Conservation (phyloP, 2,113 vertebrate genomes). For the Macaca mulatta region DNA sequence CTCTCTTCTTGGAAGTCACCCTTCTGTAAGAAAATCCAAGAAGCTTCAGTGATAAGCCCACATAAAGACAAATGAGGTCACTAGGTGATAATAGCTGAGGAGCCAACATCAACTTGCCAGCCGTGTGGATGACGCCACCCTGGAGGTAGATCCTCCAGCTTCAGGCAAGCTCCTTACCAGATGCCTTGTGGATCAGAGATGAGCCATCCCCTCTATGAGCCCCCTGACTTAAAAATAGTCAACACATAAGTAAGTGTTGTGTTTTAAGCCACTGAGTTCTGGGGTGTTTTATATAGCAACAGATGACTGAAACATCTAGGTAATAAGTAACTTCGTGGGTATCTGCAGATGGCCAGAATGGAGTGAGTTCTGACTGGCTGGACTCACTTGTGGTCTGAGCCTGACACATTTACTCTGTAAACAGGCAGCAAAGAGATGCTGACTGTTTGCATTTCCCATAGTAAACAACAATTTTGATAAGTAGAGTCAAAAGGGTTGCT, state of each 20-base stretch:
- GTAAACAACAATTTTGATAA: neutral
- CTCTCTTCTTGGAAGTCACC: neutral
- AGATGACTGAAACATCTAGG: neutral
- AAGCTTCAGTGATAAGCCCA: neutral
- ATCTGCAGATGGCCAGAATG: neutral
- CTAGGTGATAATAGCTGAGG: neutral
- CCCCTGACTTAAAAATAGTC: neutral
- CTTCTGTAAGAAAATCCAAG: neutral
- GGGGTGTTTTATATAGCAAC: neutral
- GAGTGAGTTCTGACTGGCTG: neutral
- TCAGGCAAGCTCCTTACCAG: neutral
- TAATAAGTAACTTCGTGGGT: neutral
- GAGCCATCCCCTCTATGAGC: neutral
- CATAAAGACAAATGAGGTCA: neutral
- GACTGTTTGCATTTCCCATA: neutral
- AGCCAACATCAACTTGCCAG: neutral
- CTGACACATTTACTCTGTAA: neutral
- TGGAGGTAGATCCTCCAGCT: neutral
- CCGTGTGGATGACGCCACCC: neutral
- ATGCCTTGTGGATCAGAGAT: neutral
- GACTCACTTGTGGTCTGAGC: neutral
- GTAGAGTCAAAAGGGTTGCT: neutral
- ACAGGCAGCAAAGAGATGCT: neutral
- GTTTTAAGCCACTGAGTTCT: neutral
- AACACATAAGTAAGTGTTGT: neutral